These are phyloP conservation scores for Acropora tenuis DNA, from an alignment of 64 coral and sea anemone species.

Conservation along the genomic window DNA sequence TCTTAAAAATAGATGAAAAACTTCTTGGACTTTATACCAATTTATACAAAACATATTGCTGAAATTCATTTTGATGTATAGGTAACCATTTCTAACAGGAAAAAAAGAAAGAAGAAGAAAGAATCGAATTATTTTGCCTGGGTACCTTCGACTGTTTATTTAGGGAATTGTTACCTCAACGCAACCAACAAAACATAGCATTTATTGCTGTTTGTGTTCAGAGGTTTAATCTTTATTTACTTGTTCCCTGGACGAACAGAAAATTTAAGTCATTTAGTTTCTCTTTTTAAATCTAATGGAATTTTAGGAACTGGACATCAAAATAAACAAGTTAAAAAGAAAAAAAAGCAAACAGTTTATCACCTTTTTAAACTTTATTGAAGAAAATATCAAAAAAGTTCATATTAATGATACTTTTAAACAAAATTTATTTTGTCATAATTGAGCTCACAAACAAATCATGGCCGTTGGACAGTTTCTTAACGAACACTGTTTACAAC, in stretches of 20 bases:
- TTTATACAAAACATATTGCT: not conserved
- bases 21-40: not conserved
- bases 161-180: not conserved
- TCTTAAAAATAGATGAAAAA: conserved; percentile 13
- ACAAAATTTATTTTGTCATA: not conserved
- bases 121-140: not conserved
- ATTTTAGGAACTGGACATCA: not conserved
- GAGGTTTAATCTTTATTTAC: too few species aligned
- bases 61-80: not conserved
- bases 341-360: conserved; percentile 29
- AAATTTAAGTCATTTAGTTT: not conserved
- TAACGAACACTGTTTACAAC: not conserved
- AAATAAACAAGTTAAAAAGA: not conserved
- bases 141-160: not conserved
- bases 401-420: conserved; percentile 12
- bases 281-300: not conserved
- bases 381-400: not conserved
- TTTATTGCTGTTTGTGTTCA: too few species aligned
- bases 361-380: conserved; percentile 33
- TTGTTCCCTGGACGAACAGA: too few species aligned
- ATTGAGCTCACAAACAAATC: not conserved
- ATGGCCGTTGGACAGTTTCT: not conserved
- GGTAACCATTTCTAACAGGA: not conserved
- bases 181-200: not conserved
- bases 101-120: too few species aligned